Percentiles rank a stretch among this genome's conserved stretches.
Conservation (phyloP, 2,888 invertebrate species). For the Lomographa bimaculata region DNA sequence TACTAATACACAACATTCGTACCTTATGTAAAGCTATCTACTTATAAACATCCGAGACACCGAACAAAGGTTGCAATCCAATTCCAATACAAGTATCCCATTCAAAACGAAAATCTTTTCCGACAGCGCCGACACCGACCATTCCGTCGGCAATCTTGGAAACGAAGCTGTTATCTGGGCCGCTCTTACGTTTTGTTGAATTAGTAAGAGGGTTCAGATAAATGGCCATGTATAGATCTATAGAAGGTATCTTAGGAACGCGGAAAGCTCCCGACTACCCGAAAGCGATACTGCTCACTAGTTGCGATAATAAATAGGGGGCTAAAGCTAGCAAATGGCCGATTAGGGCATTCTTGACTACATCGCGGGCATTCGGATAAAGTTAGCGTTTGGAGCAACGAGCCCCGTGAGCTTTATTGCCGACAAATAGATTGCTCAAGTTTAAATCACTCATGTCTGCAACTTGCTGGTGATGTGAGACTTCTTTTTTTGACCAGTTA, state of each 20-base stretch:
- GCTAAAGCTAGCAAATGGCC: conserved; percentile 71
- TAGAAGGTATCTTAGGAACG: conserved; percentile 47
- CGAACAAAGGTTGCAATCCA: conserved; percentile 35
- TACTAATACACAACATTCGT: no score
- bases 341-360: conserved; percentile 76
- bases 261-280: conserved; percentile 61
- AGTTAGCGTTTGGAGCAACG: conserved; percentile 71
- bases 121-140: conserved; percentile 36
- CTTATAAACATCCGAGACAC: no score
- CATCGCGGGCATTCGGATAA: conserved; percentile 73
- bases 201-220: conserved; percentile 73
- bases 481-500: no score
- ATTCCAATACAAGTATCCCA: conserved; percentile 35
- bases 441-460: conserved; percentile 54
- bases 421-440: conserved; percentile 56
- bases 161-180: conserved; percentile 63
- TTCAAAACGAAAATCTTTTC: conserved; percentile 29
- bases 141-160: conserved; percentile 56
- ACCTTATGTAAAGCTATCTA: no score
- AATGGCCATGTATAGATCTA: conserved; percentile 48
- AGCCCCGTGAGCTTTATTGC: conserved; percentile 63
- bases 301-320: conserved; percentile 75
- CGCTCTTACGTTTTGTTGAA: conserved; percentile 68
- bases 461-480: conserved; percentile 2
- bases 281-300: conserved; percentile 75